phyloP scores from a whole-genome alignment of 2,888 invertebrate genomes.

The Rotaria sp. region DNA sequence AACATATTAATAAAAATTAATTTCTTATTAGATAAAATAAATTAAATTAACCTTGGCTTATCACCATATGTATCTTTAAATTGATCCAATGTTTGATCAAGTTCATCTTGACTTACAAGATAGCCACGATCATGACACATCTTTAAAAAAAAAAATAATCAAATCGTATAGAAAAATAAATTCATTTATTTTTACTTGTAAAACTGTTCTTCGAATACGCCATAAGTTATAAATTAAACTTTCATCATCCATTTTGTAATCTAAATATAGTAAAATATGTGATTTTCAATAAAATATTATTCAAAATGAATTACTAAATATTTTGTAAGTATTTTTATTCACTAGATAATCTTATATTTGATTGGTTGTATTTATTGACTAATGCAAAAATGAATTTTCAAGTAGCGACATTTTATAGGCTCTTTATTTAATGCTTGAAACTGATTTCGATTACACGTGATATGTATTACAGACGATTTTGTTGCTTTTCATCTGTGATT shows the following conservation, averaged over 20 bases:
- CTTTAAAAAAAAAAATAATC: conserved; percentile 44
- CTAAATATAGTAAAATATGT: no score
- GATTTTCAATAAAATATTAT: neutral
- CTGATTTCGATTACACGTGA: neutral
- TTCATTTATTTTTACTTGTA: conserved; percentile 63
- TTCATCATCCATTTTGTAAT: conserved; percentile 72
- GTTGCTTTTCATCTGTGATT: neutral
- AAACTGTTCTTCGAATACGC: conserved; percentile 93
- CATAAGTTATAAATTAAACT: conserved; percentile 94
- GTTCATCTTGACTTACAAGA: conserved; percentile 94
- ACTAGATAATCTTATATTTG: neutral
- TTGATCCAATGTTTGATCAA: conserved; percentile 93
- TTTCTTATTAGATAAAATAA: neutral
- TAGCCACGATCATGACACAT: conserved; percentile 96
- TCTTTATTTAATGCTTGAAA: no score
- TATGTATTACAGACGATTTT: no score
- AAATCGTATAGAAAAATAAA: no score
- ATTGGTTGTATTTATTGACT: neutral
- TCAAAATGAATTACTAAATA: neutral
- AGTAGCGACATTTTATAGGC: neutral
- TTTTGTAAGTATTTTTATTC: neutral
- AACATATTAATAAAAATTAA: neutral
- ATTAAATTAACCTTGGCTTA: conserved; percentile 68
- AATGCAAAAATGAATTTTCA: neutral
- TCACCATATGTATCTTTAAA: conserved; percentile 95